Conservation (phyloP, 2,888 invertebrate genomes). For the Heliconius aoede region DNA sequence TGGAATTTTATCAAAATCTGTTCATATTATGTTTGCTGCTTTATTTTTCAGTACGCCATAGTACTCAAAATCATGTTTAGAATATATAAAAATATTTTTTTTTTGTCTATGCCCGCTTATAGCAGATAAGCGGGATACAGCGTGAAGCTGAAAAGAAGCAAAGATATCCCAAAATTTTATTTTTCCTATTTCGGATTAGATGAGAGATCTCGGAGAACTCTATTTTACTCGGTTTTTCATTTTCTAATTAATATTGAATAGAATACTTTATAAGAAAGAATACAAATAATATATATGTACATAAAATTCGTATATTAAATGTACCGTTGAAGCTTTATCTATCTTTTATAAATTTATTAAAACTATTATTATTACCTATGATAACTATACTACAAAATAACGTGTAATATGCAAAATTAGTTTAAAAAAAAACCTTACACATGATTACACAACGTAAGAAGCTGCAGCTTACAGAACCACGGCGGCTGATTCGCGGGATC, state of each 20-base stretch:
- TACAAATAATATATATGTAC: no score
- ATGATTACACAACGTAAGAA: slow-evolving; percentile 24
- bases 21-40: neutral
- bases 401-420: slow-evolving; percentile 17
- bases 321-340: no score
- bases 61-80: no score
- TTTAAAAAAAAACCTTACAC: slow-evolving; percentile 14
- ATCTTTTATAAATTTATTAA: no score
- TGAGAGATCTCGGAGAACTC: neutral
- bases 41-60: neutral
- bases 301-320: no score
- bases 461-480: slow-evolving; percentile 39
- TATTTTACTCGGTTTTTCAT: neutral
- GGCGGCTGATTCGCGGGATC: slow-evolving; percentile 75
- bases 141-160: neutral
- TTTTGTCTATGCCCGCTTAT: neutral
- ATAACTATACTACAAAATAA: neutral
- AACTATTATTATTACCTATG: no score
- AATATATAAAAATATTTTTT: no score
- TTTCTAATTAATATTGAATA: neutral
- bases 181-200: neutral
- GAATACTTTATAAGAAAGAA: no score
- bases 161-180: neutral
- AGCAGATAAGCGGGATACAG: neutral
- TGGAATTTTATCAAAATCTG: slow-evolving; percentile 9